phyloP scores from a whole-genome alignment of 2,888 invertebrate genomes.

The Mesochorus sp. region DNA sequence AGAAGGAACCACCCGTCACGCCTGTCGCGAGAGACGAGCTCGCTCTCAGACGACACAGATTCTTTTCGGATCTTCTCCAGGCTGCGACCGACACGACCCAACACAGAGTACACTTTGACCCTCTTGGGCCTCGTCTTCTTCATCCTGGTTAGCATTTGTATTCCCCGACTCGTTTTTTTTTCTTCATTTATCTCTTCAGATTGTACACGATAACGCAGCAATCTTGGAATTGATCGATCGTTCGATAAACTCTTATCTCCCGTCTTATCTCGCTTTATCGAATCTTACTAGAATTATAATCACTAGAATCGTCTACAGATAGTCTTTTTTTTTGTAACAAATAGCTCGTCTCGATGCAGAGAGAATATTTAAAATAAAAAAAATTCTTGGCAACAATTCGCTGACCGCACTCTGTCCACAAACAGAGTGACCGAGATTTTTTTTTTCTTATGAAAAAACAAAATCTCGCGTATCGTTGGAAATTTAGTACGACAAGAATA shows the following conservation, averaged over 20 bases:
- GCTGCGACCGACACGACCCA: conserved; percentile 89
- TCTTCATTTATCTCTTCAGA: conserved; percentile 4
- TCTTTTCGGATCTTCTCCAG: conserved; percentile 90
- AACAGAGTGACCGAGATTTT: not conserved
- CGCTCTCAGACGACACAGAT: conserved; percentile 89
- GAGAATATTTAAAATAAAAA: not conserved
- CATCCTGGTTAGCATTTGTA: conserved; percentile 84
- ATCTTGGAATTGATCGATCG: too few relatives aligned
- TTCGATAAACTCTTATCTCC: too few relatives aligned
- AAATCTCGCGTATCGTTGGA: not conserved
- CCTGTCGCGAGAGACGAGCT: conserved; percentile 91
- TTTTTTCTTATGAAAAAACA: not conserved
- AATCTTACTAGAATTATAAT: conserved; percentile 9
- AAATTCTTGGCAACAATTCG: not conserved
- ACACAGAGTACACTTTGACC: conserved; percentile 90
- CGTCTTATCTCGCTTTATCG: too few relatives aligned
- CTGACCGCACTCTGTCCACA: not conserved
- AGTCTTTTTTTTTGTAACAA: not conserved
- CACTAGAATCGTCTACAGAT: not conserved
- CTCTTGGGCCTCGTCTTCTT: conserved; percentile 87
- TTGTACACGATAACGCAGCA: conserved; percentile 30
- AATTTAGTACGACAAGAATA: not conserved
- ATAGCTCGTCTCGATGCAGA: too few relatives aligned
- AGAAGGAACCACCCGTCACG: conserved; percentile 88
- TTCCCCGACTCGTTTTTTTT: not conserved